Conservation (phyloP, 2,113 vertebrate genomes). For the Hydrolagus affinis region DNA sequence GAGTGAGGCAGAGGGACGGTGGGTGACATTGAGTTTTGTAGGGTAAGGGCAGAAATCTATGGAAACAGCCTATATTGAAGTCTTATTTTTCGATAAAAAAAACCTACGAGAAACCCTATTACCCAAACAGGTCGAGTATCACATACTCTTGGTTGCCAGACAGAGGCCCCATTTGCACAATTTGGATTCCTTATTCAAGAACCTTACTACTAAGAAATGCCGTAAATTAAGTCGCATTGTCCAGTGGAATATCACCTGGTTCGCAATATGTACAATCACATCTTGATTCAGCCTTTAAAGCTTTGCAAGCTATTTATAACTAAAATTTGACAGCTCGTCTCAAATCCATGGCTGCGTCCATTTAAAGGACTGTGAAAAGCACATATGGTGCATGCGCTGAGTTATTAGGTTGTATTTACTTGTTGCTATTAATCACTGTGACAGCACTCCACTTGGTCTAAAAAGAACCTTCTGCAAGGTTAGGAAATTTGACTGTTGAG, state of each 20-base stretch:
- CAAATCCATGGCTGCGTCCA: conserved; percentile 5
- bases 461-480: conserved; percentile 24
- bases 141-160: too few species aligned
- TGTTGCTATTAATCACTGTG: conserved; percentile 19
- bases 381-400: conserved; percentile 22
- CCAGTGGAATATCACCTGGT: not conserved
- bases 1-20: too few species aligned
- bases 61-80: too few species aligned
- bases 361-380: conserved; percentile 10
- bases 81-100: too few species aligned
- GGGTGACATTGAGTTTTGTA: too few species aligned
- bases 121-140: too few species aligned
- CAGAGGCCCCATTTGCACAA: too few species aligned
- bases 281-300: conserved; percentile 17
- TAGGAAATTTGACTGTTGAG: conserved; percentile 8
- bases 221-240: not conserved
- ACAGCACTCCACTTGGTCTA: conserved; percentile 17
- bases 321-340: not conserved
- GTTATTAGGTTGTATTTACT: conserved; percentile 26
- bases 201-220: too few species aligned
- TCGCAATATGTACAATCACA: conserved; percentile 16
- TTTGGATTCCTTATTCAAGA: too few species aligned
- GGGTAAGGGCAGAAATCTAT: too few species aligned
- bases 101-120: too few species aligned
- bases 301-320: conserved; percentile 27